phyloP scores from a whole-genome alignment of 1,140 invertebrate species.

The Zaprionus capensis region DNA sequence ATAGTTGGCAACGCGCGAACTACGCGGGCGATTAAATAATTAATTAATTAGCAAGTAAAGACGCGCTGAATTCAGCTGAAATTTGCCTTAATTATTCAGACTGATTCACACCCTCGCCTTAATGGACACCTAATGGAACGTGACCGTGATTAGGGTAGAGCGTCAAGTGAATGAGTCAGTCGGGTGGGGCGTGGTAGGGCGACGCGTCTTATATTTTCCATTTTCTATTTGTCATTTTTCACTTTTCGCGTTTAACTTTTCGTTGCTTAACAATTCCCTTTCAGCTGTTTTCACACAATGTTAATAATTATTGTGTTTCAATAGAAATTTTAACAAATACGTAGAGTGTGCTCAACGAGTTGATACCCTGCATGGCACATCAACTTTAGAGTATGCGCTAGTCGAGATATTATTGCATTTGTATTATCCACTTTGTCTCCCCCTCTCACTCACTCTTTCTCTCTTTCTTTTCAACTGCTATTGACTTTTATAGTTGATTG shows the following conservation, averaged over 20 bases:
- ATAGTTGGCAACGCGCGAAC: constrained; percentile 1
- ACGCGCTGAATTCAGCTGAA: constrained; percentile 1
- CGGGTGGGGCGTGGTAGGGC: background rate
- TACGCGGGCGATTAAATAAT: background rate
- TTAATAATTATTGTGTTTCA: background rate
- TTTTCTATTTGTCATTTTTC: background rate
- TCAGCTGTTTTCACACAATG: background rate
- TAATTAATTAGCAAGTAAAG: background rate
- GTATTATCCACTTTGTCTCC: too few species aligned
- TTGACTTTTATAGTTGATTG: constrained; percentile 9
- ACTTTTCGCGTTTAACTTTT: background rate
- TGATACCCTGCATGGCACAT: background rate
- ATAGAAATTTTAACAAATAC: background rate
- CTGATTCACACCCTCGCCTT: background rate
- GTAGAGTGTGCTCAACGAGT: background rate
- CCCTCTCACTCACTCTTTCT: background rate
- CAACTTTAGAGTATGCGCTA: background rate
- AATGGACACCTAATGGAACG: background rate
- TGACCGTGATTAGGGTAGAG: background rate
- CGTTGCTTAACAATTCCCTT: background rate
- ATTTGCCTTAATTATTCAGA: constrained; percentile 3
- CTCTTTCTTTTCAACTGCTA: background rate
- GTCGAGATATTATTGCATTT: background rate
- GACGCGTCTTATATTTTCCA: background rate
- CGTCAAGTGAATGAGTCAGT: background rate